Evolutionary conservation across 2,113 vertebrate genomes (phyloP).

Genomic region (Phalacrocorax brasilianus): DNA sequence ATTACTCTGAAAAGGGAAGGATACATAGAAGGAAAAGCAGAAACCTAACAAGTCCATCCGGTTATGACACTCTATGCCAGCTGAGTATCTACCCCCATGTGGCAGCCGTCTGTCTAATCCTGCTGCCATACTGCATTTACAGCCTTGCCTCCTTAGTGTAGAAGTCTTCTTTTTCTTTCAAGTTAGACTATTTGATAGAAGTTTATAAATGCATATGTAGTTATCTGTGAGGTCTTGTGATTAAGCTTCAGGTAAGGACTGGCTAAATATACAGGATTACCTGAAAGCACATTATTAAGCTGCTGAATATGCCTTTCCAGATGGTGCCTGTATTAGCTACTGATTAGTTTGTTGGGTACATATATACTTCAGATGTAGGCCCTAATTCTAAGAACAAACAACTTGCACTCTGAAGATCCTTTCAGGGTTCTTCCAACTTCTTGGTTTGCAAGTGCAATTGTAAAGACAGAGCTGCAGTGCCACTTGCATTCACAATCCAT

Average conservation of each 20-base stretch:
- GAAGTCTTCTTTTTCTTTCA: background rate
- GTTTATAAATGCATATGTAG: background rate
- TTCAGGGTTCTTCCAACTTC: background rate
- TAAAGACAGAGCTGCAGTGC: background rate
- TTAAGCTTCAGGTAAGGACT: background rate
- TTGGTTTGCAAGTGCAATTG: background rate
- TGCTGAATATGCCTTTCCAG: constrained; percentile 9
- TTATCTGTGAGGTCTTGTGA: background rate
- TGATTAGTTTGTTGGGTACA: background rate
- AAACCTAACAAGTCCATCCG: background rate
- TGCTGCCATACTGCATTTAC: background rate
- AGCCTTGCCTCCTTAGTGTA: background rate
- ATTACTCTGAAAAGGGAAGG: background rate
- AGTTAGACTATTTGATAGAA: background rate
- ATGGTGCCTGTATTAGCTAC: background rate
- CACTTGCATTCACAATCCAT: background rate
- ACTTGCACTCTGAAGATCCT: background rate
- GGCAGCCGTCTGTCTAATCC: background rate
- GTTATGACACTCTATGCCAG: background rate
- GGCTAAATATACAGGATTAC: background rate
- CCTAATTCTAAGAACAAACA: background rate
- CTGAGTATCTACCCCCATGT: background rate
- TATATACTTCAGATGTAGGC: background rate
- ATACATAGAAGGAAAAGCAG: background rate
- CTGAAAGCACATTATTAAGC: background rate